Evolutionary conservation across 2,113 vertebrate species (phyloP).

Genomic region (Xiphorhynchus elegans): DNA sequence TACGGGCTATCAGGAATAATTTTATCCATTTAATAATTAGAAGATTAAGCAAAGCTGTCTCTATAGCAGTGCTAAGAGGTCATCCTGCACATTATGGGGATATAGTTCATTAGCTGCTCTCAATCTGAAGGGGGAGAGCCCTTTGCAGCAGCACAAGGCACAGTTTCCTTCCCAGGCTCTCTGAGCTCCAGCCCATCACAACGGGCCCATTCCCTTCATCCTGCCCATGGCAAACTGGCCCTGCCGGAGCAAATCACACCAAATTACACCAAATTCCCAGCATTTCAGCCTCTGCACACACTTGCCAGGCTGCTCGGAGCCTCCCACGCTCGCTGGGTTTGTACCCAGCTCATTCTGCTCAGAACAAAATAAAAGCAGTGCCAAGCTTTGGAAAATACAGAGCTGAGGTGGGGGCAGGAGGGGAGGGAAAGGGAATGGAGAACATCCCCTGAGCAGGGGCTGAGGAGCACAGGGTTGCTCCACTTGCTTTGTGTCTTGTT

Average conservation of each 20-base stretch:
- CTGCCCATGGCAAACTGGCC: too few species aligned
- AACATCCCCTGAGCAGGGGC: accelerated
- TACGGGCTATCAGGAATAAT: neutral
- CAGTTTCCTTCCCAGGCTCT: neutral
- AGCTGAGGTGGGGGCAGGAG: neutral
- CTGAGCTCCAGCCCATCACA: neutral
- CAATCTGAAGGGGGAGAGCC: neutral
- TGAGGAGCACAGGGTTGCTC: accelerated
- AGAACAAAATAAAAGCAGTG: accelerated
- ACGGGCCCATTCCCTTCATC: neutral
- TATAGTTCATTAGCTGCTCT: neutral
- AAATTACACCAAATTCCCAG: neutral
- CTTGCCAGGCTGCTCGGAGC: accelerated
- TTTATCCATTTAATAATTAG: constrained; percentile 21
- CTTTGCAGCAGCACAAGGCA: neutral
- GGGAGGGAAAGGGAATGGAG: too few species aligned
- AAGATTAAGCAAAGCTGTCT: constrained; percentile 3
- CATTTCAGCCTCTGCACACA: neutral
- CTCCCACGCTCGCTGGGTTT: accelerated
- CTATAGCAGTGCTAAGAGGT: neutral
- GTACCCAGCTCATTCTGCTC: accelerated
- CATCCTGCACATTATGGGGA: neutral
- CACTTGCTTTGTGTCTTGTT: accelerated
- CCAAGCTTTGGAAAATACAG: neutral
- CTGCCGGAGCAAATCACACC: neutral